phyloP scores from a whole-genome alignment of 2,888 invertebrate species.

The Myathropa florea region DNA sequence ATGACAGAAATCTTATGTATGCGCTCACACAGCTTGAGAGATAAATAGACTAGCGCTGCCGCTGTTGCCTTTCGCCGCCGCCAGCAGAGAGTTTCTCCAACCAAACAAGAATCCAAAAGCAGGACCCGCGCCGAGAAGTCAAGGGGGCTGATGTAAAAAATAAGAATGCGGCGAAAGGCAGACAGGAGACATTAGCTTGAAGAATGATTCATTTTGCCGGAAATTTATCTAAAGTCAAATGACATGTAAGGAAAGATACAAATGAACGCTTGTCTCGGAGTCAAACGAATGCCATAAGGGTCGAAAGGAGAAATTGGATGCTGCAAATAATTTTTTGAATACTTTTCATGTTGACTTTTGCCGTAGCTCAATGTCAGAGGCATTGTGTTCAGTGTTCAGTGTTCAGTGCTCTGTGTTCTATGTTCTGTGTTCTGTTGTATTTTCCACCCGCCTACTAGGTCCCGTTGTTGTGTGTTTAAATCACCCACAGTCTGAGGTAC shows the following conservation, averaged over 20 bases:
- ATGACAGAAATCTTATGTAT: slow-evolving; percentile 67
- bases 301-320: slow-evolving; percentile 54
- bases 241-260: slow-evolving; percentile 68
- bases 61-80: neutral
- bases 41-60: slow-evolving; percentile 7
- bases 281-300: slow-evolving; percentile 55
- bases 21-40: slow-evolving; percentile 43
- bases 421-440: neutral
- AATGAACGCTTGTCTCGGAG: slow-evolving; percentile 58
- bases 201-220: slow-evolving; percentile 66
- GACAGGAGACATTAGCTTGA: slow-evolving; percentile 68
- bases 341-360: slow-evolving; percentile 53
- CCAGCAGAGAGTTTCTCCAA: neutral
- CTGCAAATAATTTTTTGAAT: slow-evolving; percentile 56
- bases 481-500: neutral
- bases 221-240: slow-evolving; percentile 68
- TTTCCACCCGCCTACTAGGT: neutral
- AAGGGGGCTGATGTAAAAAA: slow-evolving; percentile 30
- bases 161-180: slow-evolving; percentile 63
- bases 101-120: neutral
- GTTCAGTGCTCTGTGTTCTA: neutral
- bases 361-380: slow-evolving; percentile 32
- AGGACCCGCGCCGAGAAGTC: neutral
- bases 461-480: neutral
- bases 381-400: neutral